Evolutionary conservation across 2,888 invertebrate genomes (phyloP).

Genomic region (Drosophila rellima): DNA sequence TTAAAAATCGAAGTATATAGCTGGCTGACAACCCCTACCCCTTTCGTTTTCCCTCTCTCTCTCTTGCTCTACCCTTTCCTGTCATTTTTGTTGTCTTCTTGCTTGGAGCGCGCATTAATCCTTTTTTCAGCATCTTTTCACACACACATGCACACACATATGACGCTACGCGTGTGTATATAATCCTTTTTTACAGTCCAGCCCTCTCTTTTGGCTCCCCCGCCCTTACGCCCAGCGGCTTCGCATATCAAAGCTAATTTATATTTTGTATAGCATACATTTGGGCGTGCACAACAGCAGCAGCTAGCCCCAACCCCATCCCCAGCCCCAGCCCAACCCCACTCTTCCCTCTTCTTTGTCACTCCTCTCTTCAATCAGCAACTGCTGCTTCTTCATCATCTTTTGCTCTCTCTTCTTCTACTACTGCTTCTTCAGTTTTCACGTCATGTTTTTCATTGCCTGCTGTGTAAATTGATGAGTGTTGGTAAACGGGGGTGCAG

Average conservation of each 20-base stretch:
- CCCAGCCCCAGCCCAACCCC: background rate
- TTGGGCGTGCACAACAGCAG: constrained; percentile 66
- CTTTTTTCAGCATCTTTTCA: constrained; percentile 81
- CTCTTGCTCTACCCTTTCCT: background rate
- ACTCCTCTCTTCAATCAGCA: constrained; percentile 5
- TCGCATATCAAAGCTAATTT: constrained; percentile 82
- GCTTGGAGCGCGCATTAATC: constrained; percentile 76
- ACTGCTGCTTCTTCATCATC: constrained; percentile 46
- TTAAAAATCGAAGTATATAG: constrained; percentile 79
- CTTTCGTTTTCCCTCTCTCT: background rate
- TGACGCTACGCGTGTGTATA: constrained; percentile 72
- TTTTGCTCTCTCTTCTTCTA: constrained; percentile 24
- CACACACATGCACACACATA: constrained; percentile 41
- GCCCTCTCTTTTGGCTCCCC: constrained; percentile 31
- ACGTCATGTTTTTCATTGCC: constrained; percentile 53
- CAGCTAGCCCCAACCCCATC: constrained; percentile 20
- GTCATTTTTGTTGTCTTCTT: constrained; percentile 44
- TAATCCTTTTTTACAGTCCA: constrained; percentile 77
- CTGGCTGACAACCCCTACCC: constrained; percentile 16
- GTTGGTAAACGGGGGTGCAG: background rate
- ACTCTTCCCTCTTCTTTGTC: background rate
- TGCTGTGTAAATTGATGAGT: constrained; percentile 40
- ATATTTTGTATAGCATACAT: constrained; percentile 82
- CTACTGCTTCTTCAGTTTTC: constrained; percentile 48
- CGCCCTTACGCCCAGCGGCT: constrained; percentile 64